Conservation (phyloP, 2,113 vertebrate genomes). For the Chionodraco myersi region DNA sequence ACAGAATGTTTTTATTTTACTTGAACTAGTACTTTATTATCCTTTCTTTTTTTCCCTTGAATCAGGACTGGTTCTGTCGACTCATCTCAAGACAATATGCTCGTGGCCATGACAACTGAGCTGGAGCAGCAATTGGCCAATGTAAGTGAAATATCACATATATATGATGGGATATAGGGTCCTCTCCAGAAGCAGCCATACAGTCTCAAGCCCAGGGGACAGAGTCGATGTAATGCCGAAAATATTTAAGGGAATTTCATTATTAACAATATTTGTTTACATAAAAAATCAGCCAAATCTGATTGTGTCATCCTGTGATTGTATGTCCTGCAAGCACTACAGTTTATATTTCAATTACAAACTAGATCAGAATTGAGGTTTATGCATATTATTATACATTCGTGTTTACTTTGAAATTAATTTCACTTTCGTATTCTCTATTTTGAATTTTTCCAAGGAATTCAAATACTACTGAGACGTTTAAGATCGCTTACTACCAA, state of each 20-base stretch:
- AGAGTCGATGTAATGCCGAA: not conserved
- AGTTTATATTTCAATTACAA: not conserved
- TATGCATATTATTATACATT: not conserved
- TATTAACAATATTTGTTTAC: not conserved
- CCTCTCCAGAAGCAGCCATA: not conserved
- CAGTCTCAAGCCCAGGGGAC: not conserved
- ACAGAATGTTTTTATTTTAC: not conserved
- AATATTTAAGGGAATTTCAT: not conserved
- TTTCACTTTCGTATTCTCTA: not conserved
- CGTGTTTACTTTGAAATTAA: not conserved
- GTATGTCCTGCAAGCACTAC: not conserved
- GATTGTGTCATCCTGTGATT: not conserved
- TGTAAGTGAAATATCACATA: constrained; percentile 76
- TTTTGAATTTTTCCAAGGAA: not conserved
- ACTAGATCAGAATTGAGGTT: not conserved
- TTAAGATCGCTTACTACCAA: not conserved
- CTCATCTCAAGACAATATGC: constrained; percentile 93
- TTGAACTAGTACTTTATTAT: not conserved
- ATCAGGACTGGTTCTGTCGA: constrained; percentile 91
- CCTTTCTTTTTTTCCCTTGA: not conserved
- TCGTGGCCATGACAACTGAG: constrained; percentile 95
- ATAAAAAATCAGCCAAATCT: not conserved
- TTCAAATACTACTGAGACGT: not conserved
- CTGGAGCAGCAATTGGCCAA: constrained; percentile 94
- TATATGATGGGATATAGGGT: not conserved